Evolutionary conservation across 2,888 invertebrate species (phyloP).

Genomic region (Cantharis flavilabris): DNA sequence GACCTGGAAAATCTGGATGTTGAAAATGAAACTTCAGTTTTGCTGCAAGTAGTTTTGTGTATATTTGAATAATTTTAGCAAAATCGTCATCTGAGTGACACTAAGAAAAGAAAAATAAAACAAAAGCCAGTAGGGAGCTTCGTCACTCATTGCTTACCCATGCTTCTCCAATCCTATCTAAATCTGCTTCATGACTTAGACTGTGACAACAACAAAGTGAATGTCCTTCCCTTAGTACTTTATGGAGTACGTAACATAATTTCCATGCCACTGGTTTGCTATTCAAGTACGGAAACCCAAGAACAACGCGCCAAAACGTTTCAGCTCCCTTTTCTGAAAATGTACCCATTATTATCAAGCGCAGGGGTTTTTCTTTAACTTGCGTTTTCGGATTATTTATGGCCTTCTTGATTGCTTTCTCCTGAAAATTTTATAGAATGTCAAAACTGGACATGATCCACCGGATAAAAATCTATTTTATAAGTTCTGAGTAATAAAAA

Average conservation of each 20-base stretch:
- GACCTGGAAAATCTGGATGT: constrained; percentile 92
- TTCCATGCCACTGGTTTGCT: constrained; percentile 98
- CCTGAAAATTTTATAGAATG: constrained; percentile 58
- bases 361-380: constrained; percentile 97
- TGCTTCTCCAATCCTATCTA: constrained; percentile 86
- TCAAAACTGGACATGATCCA: too few species aligned
- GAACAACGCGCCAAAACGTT: constrained; percentile 81
- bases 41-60: constrained; percentile 82
- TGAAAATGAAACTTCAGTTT: constrained; percentile 94
- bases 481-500: too few species aligned
- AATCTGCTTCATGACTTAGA: constrained; percentile 75
- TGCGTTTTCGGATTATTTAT: constrained; percentile 90
- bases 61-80: constrained; percentile 87
- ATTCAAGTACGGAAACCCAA: constrained; percentile 81
- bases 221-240: constrained; percentile 95
- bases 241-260: constrained; percentile 97
- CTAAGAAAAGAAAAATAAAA: constrained; percentile 49
- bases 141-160: constrained; percentile 69
- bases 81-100: constrained; percentile 94
- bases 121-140: not conserved
- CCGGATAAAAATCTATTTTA: too few species aligned
- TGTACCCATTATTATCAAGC: constrained; percentile 92
- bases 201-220: constrained; percentile 84
- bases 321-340: constrained; percentile 90
- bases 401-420: constrained; percentile 89